Evolutionary conservation across 2,113 vertebrate species (phyloP).

Genomic region (Calidris pugnax): DNA sequence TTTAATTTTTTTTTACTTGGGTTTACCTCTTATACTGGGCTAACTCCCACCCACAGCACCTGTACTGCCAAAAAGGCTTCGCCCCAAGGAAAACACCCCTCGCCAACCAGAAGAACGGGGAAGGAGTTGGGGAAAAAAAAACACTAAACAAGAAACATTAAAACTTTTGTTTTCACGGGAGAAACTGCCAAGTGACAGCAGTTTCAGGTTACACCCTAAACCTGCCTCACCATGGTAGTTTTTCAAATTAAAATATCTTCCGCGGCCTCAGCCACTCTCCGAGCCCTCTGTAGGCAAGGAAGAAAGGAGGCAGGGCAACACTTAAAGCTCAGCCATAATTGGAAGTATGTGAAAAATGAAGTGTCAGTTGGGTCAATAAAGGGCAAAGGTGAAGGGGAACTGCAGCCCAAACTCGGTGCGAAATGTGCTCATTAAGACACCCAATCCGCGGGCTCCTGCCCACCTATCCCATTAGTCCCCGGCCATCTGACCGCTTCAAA

Average conservation of each 20-base stretch:
- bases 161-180: conserved; percentile 50
- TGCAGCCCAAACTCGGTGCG: conserved; percentile 84
- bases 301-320: conserved; percentile 79
- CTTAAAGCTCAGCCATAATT: conserved; percentile 88
- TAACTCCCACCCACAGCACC: neutral
- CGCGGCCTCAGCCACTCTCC: conserved; percentile 69
- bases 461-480: conserved; percentile 90
- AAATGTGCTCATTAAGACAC: conserved; percentile 93
- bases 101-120: neutral
- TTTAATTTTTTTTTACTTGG: neutral
- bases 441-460: conserved; percentile 86
- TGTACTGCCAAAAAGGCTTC: neutral
- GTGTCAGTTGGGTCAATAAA: conserved; percentile 97
- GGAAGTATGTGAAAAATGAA: conserved; percentile 98
- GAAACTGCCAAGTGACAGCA: conserved; percentile 69
- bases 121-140: neutral
- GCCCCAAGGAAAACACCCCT: neutral
- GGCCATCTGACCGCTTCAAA: conserved; percentile 79
- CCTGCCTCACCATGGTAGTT: conserved; percentile 71
- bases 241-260: conserved; percentile 85
- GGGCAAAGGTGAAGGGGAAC: conserved; percentile 92
- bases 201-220: conserved; percentile 79
- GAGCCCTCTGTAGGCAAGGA: conserved; percentile 78
- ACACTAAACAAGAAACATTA: conserved; percentile 42
- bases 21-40: neutral